These are phyloP conservation scores for Rhinogobius similis DNA, from an alignment of 2,113 vertebrate genomes.

Conservation along the genomic window DNA sequence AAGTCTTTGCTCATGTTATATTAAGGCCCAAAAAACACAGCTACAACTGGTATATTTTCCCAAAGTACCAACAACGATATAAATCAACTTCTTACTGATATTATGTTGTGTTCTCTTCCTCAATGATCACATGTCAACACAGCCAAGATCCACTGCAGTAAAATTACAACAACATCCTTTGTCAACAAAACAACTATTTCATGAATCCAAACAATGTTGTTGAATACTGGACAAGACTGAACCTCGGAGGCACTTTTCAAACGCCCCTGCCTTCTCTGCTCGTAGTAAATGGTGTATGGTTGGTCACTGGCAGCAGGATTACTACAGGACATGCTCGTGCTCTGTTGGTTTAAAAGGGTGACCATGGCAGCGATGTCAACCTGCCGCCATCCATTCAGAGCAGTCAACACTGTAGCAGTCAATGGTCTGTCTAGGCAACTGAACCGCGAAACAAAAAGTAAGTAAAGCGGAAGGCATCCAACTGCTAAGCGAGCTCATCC, in stretches of 20 bases:
- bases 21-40: too few species aligned
- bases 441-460: slow-evolving; percentile 20
- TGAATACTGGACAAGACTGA: neutral
- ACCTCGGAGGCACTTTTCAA: neutral
- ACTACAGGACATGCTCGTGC: slow-evolving; percentile 37
- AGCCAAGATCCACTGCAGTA: neutral
- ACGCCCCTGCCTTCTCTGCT: neutral
- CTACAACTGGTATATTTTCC: too few species aligned
- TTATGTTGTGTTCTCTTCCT: neutral
- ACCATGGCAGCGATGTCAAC: slow-evolving; percentile 36
- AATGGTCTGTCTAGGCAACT: slow-evolving; percentile 12
- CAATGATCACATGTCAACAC: neutral
- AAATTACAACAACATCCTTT: neutral
- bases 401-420: slow-evolving; percentile 15
- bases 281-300: slow-evolving; percentile 22
- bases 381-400: slow-evolving; percentile 30
- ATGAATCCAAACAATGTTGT: too few species aligned
- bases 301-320: slow-evolving; percentile 31
- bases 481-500: slow-evolving; percentile 3
- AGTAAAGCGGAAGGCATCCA: neutral
- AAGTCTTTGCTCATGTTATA: too few species aligned
- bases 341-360: slow-evolving; percentile 32
- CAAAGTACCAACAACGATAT: too few species aligned
- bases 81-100: too few species aligned
- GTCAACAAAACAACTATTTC: neutral